Base-by-base conservation (phyloP, 2,888 invertebrate species). In the Brenthis daphne region DNA sequence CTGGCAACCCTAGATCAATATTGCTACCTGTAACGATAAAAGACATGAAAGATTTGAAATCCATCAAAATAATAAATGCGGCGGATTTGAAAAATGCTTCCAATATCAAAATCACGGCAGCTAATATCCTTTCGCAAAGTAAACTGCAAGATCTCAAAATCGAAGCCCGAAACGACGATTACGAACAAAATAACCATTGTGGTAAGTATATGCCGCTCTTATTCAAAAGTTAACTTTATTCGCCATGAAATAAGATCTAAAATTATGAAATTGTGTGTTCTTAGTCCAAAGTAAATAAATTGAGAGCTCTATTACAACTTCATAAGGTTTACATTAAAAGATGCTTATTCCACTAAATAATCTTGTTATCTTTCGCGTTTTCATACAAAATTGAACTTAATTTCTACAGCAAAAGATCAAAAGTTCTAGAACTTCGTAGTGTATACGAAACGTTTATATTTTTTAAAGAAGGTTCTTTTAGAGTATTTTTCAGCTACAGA, bases 1-100 rank as follows among this genome's bases (percentile, higher is more conserved):
- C 88, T 1, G 92, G 93, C 3, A 93, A 94, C 78, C 93, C 94
- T 5, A 88, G 96, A 16, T 96, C 96, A 0, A 95, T 96, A 71
- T 88, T 96, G 16, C 88, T 96, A 29, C 96, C 96, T 0, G 94
- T 96, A 6, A 95, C 94, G 50, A 86, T 95, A 60, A 95, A 95
- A 76, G 94, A 95, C 70, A 95, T 96, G 87, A 95, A 96, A 84
- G 95, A 95, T 80, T 93, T 96, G 67, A 95, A 94, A 76, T 94
- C 95, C 0, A 95, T 96, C 67, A 95, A 96, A 87, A 95, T 96
- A 67, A 94, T 96, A 64, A 96, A 96, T 77, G 94, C 95, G 0
- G 90, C 94, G 0, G 94, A 94, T 74, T 80, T 94, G 73, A 91
- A 93, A 83, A 90, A 93, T 73, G 90, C 93, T 8, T 89, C 94